Percentiles rank a stretch among this genome's conserved stretches.
Evolutionary conservation across 53 echinoderm and acorn worm genomes (phyloP).

Genomic region (Holothuria scabra): DNA sequence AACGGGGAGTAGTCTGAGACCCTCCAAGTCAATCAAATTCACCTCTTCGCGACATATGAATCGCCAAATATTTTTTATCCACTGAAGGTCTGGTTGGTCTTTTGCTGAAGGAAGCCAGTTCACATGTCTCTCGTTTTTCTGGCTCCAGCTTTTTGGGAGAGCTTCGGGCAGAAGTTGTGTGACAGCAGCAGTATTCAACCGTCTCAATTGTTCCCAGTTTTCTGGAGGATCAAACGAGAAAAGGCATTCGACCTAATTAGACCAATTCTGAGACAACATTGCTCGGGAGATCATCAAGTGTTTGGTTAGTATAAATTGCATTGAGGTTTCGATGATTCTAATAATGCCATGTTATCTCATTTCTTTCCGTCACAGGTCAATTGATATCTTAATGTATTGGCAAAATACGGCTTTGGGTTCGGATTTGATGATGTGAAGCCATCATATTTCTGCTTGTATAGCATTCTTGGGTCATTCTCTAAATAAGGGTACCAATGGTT

Average conservation of each 20-base stretch:
- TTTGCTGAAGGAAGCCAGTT: not conserved
- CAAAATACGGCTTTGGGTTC: too few relatives aligned
- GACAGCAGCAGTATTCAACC: not conserved
- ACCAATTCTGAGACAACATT: too few relatives aligned
- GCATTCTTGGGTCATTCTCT: too few relatives aligned
- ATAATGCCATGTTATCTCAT: too few relatives aligned
- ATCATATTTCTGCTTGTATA: too few relatives aligned
- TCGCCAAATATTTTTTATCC: slow-evolving; percentile 1
- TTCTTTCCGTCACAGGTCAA: too few relatives aligned
- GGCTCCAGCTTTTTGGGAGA: slow-evolving; percentile 6
- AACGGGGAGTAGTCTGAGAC: slow-evolving; percentile 8
- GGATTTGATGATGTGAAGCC: too few relatives aligned
- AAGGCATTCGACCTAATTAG: not conserved
- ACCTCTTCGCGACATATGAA: slow-evolving; percentile 1
- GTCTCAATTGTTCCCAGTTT: slow-evolving; percentile 8
- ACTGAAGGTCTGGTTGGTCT: not conserved
- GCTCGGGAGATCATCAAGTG: too few relatives aligned
- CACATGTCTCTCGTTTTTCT: not conserved
- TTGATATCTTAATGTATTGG: too few relatives aligned
- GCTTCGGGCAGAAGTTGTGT: not conserved
- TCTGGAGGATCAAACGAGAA: not conserved
- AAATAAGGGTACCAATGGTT: too few relatives aligned
- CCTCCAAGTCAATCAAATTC: not conserved
- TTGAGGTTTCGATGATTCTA: too few relatives aligned
- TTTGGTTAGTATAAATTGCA: too few relatives aligned